Conservation (phyloP, 2,113 vertebrate genomes). For the Climacteris rufus region DNA sequence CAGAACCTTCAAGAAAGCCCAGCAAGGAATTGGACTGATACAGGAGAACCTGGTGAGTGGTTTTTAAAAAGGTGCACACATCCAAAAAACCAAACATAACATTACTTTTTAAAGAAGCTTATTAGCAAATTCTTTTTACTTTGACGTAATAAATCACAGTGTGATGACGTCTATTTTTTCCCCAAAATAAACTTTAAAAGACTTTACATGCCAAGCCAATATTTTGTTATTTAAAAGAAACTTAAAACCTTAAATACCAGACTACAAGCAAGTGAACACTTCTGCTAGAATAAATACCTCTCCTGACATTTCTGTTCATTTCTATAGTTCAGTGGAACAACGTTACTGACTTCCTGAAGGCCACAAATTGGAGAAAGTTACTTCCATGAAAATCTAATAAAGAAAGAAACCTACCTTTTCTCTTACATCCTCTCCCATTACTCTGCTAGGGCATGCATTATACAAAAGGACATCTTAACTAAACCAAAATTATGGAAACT, state of each 20-base stretch:
- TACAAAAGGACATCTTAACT: background rate
- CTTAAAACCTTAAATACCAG: background rate
- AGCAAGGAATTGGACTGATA: background rate
- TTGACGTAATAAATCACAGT: background rate
- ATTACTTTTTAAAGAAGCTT: background rate
- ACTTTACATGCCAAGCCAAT: background rate
- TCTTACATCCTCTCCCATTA: background rate
- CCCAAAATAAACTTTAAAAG: background rate
- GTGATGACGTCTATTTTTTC: background rate
- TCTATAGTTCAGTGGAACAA: background rate
- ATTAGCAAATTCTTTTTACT: background rate
- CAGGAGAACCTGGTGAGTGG: accelerated
- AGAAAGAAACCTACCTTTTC: background rate
- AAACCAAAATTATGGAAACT: background rate
- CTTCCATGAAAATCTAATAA: background rate
- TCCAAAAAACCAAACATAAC: background rate
- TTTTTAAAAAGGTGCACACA: background rate
- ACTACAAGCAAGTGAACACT: background rate
- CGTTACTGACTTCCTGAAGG: background rate
- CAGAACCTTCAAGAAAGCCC: background rate
- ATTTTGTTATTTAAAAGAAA: background rate
- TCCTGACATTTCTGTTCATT: background rate
- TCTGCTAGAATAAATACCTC: background rate
- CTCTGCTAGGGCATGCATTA: background rate
- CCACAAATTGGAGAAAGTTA: background rate